A percentile compares a stretch with the other conserved stretches of the same genome.
phyloP scores from a whole-genome alignment of 2,888 invertebrate species.

The Oscheius sp. region DNA sequence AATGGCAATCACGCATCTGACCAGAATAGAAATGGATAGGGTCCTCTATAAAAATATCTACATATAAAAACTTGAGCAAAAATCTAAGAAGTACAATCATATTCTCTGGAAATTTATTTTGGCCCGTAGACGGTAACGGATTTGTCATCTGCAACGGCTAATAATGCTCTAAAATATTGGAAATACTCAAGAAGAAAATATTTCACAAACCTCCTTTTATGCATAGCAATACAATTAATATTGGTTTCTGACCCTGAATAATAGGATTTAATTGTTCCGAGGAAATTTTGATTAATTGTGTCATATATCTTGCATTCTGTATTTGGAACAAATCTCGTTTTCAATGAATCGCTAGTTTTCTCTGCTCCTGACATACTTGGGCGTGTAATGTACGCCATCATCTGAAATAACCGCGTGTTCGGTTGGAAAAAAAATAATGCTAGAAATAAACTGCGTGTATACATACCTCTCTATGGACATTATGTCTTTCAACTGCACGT shows the following conservation, averaged over 20 bases:
- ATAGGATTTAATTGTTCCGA: neutral
- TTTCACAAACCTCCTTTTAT: slow-evolving; percentile 11
- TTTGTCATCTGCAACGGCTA: slow-evolving; percentile 35
- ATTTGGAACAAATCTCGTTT: neutral
- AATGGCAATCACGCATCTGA: too few relatives aligned
- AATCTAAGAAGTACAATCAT: neutral
- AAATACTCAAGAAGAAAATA: neutral
- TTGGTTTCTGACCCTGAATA: slow-evolving; percentile 1
- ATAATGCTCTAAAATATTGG: slow-evolving; percentile 10
- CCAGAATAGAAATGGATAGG: slow-evolving; percentile 12
- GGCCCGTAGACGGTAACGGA: slow-evolving; percentile 21
- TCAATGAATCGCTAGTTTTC: neutral
- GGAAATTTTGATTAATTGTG: neutral
- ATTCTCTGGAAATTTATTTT: neutral
- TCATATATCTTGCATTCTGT: slow-evolving; percentile 12
- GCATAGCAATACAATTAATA: neutral
- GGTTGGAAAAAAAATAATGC: neutral
- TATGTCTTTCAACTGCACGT: slow-evolving; percentile 4
- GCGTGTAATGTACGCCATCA: slow-evolving; percentile 11
- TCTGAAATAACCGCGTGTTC: neutral
- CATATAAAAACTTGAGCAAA: neutral
- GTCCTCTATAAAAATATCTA: too few relatives aligned
- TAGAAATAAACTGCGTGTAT: too few relatives aligned
- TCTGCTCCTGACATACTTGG: neutral
- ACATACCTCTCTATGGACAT: neutral